A percentile compares a stretch with the other conserved stretches of the same genome.
Conservation (phyloP, 1,140 invertebrate genomes). For the Trissolcus basalis region DNA sequence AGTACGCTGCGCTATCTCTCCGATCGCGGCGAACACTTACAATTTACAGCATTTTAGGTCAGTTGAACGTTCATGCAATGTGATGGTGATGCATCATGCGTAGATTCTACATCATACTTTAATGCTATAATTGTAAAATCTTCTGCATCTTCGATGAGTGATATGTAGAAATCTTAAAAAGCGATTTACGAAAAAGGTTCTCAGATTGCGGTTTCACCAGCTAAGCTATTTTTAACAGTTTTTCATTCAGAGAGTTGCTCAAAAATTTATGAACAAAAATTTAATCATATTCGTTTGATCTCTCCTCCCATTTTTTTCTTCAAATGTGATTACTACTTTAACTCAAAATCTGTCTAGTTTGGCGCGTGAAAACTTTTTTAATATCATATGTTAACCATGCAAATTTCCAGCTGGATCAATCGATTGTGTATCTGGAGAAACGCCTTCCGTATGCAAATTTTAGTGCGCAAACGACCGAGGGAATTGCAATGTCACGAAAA, state of each 20-base stretch:
- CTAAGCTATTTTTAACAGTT: neutral
- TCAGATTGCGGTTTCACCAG: too few relatives aligned
- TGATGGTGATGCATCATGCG: slow-evolving; percentile 27
- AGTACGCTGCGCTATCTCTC: slow-evolving; percentile 48
- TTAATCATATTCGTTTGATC: slow-evolving; percentile 32
- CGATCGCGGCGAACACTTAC: slow-evolving; percentile 44
- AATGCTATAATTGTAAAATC: too few relatives aligned
- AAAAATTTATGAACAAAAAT: slow-evolving; percentile 13
- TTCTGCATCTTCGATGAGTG: too few relatives aligned
- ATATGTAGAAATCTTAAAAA: neutral
- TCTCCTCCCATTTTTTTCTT: slow-evolving; percentile 44
- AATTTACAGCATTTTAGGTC: slow-evolving; percentile 30
- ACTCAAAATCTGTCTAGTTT: slow-evolving; percentile 46
- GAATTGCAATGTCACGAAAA: slow-evolving; percentile 48
- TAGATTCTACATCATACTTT: slow-evolving; percentile 7
- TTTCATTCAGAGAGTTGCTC: too few relatives aligned
- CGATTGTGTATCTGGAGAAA: slow-evolving; percentile 51
- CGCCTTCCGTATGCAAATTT: slow-evolving; percentile 42
- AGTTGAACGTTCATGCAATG: slow-evolving; percentile 36
- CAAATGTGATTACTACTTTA: slow-evolving; percentile 44
- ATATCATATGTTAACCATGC: slow-evolving; percentile 59
- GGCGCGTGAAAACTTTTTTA: slow-evolving; percentile 54
- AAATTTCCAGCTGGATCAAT: slow-evolving; percentile 54
- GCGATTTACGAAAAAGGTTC: too few relatives aligned
- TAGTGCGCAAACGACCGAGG: slow-evolving; percentile 32